A percentile compares a stretch with the other conserved stretches of the same genome.
Evolutionary conservation across 2,113 vertebrate species (phyloP).

Genomic region (Uria lomvia): DNA sequence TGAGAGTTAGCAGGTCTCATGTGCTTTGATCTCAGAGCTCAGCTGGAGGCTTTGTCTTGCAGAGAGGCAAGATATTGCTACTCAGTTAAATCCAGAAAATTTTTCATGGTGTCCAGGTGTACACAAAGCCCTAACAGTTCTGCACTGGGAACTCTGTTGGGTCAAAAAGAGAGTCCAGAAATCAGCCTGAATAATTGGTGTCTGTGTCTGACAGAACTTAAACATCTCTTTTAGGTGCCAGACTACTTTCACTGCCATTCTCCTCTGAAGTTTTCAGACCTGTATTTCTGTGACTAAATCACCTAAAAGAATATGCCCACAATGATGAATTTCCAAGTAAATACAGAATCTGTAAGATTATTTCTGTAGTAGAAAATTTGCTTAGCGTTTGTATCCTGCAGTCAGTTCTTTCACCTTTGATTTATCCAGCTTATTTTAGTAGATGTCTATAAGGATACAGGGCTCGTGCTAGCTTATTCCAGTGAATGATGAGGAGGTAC

Average conservation of each 20-base stretch:
- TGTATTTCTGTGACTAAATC: not conserved
- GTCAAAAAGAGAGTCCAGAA: not conserved
- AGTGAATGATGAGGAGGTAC: not conserved
- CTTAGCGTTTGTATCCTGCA: not conserved
- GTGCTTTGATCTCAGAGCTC: not conserved
- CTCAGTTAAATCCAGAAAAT: not conserved
- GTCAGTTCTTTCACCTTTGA: not conserved
- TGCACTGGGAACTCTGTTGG: not conserved
- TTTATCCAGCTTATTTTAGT: not conserved
- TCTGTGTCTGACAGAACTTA: not conserved
- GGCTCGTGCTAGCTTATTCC: not conserved
- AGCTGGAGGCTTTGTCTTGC: not conserved
- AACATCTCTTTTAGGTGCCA: not conserved
- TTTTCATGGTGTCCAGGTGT: not conserved
- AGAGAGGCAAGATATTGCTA: not conserved
- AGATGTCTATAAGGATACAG: not conserved
- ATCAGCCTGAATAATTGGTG: not conserved
- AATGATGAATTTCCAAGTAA: not conserved
- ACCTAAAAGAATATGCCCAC: not conserved
- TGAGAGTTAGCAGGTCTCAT: not conserved
- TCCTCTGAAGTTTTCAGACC: not conserved
- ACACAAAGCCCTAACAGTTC: not conserved
- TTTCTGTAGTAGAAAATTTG: not conserved
- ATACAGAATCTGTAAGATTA: not conserved
- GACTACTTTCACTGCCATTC: accelerated